These are phyloP conservation scores for Capitulum mitella DNA, from an alignment of 2,888 invertebrate species.

Conservation along the genomic window DNA sequence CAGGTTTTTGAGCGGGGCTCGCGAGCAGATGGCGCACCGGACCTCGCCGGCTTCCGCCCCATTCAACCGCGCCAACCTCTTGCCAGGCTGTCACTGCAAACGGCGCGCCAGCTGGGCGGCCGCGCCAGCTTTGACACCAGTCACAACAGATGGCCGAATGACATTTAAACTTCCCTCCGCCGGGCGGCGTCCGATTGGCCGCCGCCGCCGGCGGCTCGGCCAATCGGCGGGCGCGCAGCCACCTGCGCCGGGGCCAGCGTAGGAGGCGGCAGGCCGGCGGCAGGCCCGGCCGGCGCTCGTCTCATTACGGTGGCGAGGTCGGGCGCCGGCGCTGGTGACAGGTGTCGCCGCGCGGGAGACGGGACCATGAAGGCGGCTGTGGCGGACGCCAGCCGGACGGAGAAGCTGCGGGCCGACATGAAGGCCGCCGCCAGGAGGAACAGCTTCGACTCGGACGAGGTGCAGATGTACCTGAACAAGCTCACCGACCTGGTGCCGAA, in stretches of 20 bases:
- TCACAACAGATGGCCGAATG: background rate
- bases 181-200: background rate
- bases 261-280: background rate
- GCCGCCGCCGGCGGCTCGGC: background rate
- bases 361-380: conserved; percentile 5
- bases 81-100: no score
- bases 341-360: no score
- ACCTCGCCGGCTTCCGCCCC: no score
- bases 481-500: background rate
- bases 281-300: background rate
- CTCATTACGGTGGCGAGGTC: background rate
- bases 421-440: background rate
- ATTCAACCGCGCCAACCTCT: no score
- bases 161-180: background rate
- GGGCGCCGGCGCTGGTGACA: no score
- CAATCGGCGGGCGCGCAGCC: background rate
- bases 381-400: background rate
- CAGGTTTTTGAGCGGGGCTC: no score
- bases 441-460: background rate
- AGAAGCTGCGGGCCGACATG: background rate
- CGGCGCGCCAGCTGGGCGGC: no score
- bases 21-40: no score
- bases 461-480: conserved; percentile 8
- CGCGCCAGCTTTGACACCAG: background rate
- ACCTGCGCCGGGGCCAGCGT: background rate